Base-by-base conservation (phyloP, 2,113 vertebrate genomes). In the Taxidea taxus region DNA sequence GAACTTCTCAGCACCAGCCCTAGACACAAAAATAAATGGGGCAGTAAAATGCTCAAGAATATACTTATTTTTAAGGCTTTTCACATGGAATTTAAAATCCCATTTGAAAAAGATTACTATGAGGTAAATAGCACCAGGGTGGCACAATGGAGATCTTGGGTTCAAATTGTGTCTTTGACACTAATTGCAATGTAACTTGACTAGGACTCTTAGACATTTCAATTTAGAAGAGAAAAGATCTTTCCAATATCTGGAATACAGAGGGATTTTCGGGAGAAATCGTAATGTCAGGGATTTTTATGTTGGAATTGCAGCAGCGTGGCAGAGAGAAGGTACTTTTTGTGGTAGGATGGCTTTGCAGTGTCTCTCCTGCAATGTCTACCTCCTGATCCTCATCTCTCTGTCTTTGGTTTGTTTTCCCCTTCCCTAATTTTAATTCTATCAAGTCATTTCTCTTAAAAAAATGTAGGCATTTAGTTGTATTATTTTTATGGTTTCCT, bases 1-100 rank as follows among this genome's bases (percentile, higher is more conserved):
- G 37, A 90, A 29, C 80, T 34, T 20, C 4, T 60, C 56, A 25
- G 23, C 86, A 81, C 62, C 37, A 92, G 44, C 15, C 77, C 25
- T n/a, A 82, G n/a, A 93, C 23, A 88, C 49, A 92, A 94, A 84
- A 84, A 91, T 42, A 92, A 92, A 80, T 60, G 70, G 29, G 31
- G 4, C 54, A 82, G 74, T 64, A 62, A 91, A 78, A 74, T 87
- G n/a, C 14, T 85, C 31, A 54, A 80, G 70, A 87, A 81, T 60
- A 60, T 66, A 56, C 3, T 23, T 85, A 62, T 39, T 81, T 83
- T 96, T 60, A 72, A 96, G 34, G 49, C 85, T 60, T 60, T 60
- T 62, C 75, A 27, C 58, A 70, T 68, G 85, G 15, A 64, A 83
- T 54, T 95, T 11, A 66, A 96, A 91, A 66, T 70, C 4, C 15